Evolutionary conservation across 2,888 invertebrate species (phyloP).

Genomic region (Drosophila pseudotalamancana): DNA sequence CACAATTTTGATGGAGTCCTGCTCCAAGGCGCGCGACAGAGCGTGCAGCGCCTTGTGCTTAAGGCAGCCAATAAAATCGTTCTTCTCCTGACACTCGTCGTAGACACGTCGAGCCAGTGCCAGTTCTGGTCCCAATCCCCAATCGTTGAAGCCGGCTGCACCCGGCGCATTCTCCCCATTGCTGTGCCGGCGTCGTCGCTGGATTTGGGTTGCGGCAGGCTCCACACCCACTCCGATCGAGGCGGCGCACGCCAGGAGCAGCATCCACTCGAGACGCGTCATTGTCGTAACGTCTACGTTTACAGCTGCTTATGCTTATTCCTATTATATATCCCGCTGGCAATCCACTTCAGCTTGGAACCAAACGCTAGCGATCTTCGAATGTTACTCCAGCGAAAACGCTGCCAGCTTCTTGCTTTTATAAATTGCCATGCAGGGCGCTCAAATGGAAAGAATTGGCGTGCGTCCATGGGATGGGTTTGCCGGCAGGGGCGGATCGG

Average conservation of each 20-base stretch:
- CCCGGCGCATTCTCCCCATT: background rate
- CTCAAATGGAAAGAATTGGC: conserved; percentile 82
- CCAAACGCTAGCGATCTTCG: conserved; percentile 47
- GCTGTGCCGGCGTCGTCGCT: conserved; percentile 63
- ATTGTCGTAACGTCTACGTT: conserved; percentile 33
- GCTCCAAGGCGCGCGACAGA: conserved; percentile 86
- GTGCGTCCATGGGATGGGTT: conserved; percentile 68
- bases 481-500: background rate
- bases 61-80: conserved; percentile 87
- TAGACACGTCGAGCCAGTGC: conserved; percentile 87
- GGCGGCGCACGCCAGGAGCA: conserved; percentile 61
- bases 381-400: conserved; percentile 80
- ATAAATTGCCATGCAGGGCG: conserved; percentile 78
- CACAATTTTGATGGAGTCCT: conserved; percentile 87
- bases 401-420: conserved; percentile 77
- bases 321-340: conserved; percentile 8
- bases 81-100: conserved; percentile 87
- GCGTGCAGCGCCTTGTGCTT: conserved; percentile 87
- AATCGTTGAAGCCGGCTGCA: conserved; percentile 13
- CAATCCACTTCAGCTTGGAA: conserved; percentile 33
- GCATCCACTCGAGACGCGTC: conserved; percentile 65
- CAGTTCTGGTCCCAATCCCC: conserved; percentile 85
- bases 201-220: conserved; percentile 46
- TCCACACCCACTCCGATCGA: conserved; percentile 25
- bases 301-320: conserved; percentile 2